phyloP scores from a whole-genome alignment of 2,113 vertebrate species.

The Ailuropoda melanoleuca region DNA sequence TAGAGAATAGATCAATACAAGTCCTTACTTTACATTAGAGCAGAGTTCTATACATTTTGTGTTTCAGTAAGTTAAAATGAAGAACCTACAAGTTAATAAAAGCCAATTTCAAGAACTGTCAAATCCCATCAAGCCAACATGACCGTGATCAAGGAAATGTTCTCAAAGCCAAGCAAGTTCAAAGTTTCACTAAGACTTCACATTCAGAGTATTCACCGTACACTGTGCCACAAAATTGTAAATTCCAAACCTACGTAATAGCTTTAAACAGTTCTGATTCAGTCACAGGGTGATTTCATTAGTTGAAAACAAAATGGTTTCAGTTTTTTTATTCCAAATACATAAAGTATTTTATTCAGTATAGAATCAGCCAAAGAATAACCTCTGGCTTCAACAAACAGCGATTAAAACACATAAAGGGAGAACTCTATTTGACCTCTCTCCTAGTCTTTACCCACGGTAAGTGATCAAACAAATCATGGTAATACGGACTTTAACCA shows the following conservation, averaged over 20 bases:
- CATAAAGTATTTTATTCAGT: background rate
- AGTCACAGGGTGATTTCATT: background rate
- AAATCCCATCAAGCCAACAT: background rate
- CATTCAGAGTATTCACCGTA: background rate
- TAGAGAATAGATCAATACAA: background rate
- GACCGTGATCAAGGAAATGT: background rate
- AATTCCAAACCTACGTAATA: background rate
- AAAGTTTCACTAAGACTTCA: background rate
- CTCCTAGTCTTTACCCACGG: background rate
- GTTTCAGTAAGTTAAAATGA: background rate
- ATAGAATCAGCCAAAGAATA: background rate
- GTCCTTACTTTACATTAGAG: background rate
- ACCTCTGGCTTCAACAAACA: background rate
- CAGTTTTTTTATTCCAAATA: background rate
- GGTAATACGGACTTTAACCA: background rate
- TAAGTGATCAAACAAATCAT: background rate
- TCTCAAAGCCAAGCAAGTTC: background rate
- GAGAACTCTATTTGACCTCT: background rate
- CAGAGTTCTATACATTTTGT: background rate
- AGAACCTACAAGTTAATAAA: background rate
- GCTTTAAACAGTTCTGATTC: background rate
- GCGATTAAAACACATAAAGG: background rate
- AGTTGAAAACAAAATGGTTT: slow-evolving; percentile 10
- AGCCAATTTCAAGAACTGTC: background rate
- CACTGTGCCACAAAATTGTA: background rate